A percentile compares a stretch with the other conserved stretches of the same genome.
These are phyloP conservation scores for Riptortus pedestris DNA, from an alignment of 1,140 invertebrate genomes.

Conservation along the genomic window DNA sequence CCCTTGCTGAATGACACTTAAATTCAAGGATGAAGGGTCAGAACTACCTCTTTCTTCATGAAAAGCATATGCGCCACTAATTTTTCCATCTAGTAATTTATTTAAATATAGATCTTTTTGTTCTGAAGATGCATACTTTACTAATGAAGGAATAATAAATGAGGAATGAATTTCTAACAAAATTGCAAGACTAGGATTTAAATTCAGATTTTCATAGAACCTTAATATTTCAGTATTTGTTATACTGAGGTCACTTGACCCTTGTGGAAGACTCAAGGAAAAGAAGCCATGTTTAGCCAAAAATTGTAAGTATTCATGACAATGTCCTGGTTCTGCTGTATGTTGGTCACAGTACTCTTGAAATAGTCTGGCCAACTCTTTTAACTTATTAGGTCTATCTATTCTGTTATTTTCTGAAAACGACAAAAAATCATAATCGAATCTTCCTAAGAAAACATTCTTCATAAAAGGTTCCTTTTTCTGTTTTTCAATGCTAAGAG, in stretches of 20 bases:
- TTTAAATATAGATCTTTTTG: not conserved
- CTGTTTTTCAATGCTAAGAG: not conserved
- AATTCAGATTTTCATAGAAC: not conserved
- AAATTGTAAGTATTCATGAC: no score
- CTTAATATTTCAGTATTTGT: not conserved
- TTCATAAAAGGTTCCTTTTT: not conserved
- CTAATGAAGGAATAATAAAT: not conserved
- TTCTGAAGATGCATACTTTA: not conserved
- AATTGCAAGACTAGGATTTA: not conserved
- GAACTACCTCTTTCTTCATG: not conserved
- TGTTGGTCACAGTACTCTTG: no score
- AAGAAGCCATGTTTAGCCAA: not conserved
- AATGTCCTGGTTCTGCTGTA: no score
- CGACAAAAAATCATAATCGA: not conserved
- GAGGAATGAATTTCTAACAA: not conserved
- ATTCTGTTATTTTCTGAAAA: no score
- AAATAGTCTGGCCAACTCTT: no score
- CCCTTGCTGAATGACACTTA: not conserved
- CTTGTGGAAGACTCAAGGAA: not conserved
- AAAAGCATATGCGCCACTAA: not conserved
- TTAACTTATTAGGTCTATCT: no score
- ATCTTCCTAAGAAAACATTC: not conserved
- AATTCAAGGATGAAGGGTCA: not conserved
- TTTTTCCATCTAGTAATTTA: not conserved
- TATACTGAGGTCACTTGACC: not conserved